Percentiles rank a stretch among this genome's conserved stretches.
Evolutionary conservation across 2,797 vertebrate genomes (phyloP).

Genomic region (Remorina albescens): DNA sequence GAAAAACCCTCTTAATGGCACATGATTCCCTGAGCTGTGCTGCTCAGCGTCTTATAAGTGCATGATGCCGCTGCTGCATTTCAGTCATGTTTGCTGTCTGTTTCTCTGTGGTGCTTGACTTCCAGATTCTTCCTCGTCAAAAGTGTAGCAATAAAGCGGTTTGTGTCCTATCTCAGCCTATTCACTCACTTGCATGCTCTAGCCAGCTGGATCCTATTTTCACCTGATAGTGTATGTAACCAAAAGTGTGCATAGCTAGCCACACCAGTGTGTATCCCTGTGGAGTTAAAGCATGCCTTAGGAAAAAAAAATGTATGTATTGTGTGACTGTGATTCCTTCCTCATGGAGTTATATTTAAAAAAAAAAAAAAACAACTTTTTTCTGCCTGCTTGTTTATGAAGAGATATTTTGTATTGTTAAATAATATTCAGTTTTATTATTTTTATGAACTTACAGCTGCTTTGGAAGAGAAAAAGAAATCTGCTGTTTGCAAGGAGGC

Average conservation of each 20-base stretch:
- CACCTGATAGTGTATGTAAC: slow-evolving; percentile 78
- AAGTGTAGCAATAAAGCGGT: slow-evolving; percentile 83
- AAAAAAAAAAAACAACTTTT: neutral
- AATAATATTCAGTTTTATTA: slow-evolving; percentile 65
- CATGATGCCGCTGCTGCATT: slow-evolving; percentile 76
- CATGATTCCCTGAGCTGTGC: slow-evolving; percentile 43
- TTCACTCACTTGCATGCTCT: slow-evolving; percentile 73
- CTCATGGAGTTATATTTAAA: slow-evolving; percentile 39
- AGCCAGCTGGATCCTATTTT: slow-evolving; percentile 70
- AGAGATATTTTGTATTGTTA: slow-evolving; percentile 70
- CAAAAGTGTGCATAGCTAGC: slow-evolving; percentile 69
- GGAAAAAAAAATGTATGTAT: slow-evolving; percentile 64
- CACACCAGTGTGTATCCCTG: slow-evolving; percentile 69
- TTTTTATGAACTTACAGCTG: slow-evolving; percentile 72
- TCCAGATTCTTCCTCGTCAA: slow-evolving; percentile 82
- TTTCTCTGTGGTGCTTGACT: slow-evolving; percentile 79
- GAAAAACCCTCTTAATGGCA: slow-evolving; percentile 40
- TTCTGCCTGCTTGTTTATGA: slow-evolving; percentile 62
- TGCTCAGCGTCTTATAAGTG: slow-evolving; percentile 66
- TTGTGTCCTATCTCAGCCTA: slow-evolving; percentile 61
- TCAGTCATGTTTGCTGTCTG: slow-evolving; percentile 66
- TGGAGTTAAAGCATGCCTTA: slow-evolving; percentile 78
- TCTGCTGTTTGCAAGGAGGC: slow-evolving; percentile 58
- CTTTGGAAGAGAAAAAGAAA: slow-evolving; percentile 50
- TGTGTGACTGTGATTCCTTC: slow-evolving; percentile 63